Percentiles rank a stretch among this genome's conserved stretches.
Evolutionary conservation across 2,797 vertebrate species (phyloP).

Genomic region (Amblyopsis hoosieri): DNA sequence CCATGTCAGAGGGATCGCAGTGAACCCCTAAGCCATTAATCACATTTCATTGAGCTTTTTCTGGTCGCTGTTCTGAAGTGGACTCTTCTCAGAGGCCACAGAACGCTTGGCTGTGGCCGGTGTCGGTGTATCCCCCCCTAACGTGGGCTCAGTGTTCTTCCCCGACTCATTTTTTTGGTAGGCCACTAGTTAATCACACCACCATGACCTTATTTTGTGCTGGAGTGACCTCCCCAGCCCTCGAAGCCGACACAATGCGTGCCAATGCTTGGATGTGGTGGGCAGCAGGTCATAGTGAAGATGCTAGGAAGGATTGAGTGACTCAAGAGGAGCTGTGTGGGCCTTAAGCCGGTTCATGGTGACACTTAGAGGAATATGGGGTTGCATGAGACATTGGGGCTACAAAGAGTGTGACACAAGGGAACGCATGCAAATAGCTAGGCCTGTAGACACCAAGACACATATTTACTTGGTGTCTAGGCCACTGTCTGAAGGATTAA

Average conservation of each 20-base stretch:
- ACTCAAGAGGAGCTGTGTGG: slow-evolving; percentile 75
- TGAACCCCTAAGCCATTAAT: slow-evolving; percentile 39
- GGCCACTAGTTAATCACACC: slow-evolving; percentile 81
- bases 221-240: slow-evolving; percentile 73
- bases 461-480: background rate
- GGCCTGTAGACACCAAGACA: slow-evolving; percentile 6
- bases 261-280: slow-evolving; percentile 80
- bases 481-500: background rate
- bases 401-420: slow-evolving; percentile 19
- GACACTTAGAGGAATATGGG: slow-evolving; percentile 32
- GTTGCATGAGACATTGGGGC: slow-evolving; percentile 22
- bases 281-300: slow-evolving; percentile 47
- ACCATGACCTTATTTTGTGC: slow-evolving; percentile 77
- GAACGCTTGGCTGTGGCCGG: slow-evolving; percentile 33
- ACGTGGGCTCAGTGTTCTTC: slow-evolving; percentile 69
- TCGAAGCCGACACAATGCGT: slow-evolving; percentile 79
- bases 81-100: slow-evolving; percentile 7
- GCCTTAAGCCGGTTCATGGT: slow-evolving; percentile 72
- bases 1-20: slow-evolving; percentile 25
- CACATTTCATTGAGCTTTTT: slow-evolving; percentile 45
- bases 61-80: slow-evolving; percentile 4
- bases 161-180: slow-evolving; percentile 78
- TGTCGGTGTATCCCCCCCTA: slow-evolving; percentile 69
- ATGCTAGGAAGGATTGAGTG: slow-evolving; percentile 30
- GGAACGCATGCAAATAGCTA: slow-evolving; percentile 16